Base-by-base conservation (phyloP, 2,797 vertebrate genomes). In the Ceryle rudis region DNA sequence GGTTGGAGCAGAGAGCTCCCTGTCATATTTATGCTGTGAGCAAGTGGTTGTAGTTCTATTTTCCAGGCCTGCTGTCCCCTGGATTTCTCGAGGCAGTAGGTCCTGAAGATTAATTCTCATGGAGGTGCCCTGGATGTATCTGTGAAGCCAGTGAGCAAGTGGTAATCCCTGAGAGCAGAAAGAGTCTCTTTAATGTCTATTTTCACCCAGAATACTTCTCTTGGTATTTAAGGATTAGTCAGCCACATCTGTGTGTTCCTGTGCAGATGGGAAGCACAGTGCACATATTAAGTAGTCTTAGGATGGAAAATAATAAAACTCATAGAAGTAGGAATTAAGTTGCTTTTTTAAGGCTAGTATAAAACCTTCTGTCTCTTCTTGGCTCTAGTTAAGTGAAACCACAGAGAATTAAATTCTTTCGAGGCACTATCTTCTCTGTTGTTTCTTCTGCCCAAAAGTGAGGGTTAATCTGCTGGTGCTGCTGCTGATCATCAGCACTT, bases 161-260 rank as follows among this genome's bases (percentile, higher is more conserved):
- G 31, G 44, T 82, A 89, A 92, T 85, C 58, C 65, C 37, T 0
- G 1, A 69, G 81, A 65, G 65, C 78, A 84, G 60, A 65, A 93
- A 42, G 26, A 31, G 18, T 66, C 86, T 60, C 61, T 90, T 81
- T 81, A 81, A 71, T 70, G 58, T 82, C 81, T 96, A 37, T 89
- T 96, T 95, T 89, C 89, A 93, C 64, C 44, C 72, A 95, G 61
- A 83, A n/a, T 67, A 44, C 69, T 94, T 92, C 26, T 73, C 55
- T 61, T 78, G 71, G 71, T 92, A 77, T 97, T 97, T 90, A 67
- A 93, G 86, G 78, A 93, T 94, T 92, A 95, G 57, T 89, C 64
- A 52, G 83, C 16, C 64, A 73, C 74, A 77, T 86, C 62, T 87
- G 78, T 83, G 65, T 92, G 61, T 82, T 93, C 69, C 74, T 72